Percentiles rank a stretch among this genome's conserved stretches.
Conservation (phyloP, 2,797 vertebrate genomes). For the Rhinogobio ventralis region DNA sequence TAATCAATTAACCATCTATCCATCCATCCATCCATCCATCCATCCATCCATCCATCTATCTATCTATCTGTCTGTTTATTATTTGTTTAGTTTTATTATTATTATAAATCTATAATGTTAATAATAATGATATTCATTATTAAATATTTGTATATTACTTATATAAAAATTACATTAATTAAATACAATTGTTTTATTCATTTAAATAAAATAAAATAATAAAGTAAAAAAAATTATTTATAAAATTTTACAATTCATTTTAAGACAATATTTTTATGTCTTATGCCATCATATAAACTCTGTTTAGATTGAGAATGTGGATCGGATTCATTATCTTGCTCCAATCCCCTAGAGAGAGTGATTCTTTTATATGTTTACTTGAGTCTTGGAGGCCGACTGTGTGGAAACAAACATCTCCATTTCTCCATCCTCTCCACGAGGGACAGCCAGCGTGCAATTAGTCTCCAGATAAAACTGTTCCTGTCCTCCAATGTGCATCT, state of each 20-base stretch:
- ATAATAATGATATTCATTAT: background rate
- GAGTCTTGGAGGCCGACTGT: constrained; percentile 83
- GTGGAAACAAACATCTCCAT: constrained; percentile 94
- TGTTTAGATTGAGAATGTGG: background rate
- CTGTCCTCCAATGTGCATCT: constrained; percentile 91
- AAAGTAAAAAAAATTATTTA: too few relatives aligned
- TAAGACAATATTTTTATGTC: background rate
- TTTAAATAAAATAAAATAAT: background rate
- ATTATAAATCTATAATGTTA: background rate
- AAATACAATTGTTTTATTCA: background rate
- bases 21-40: background rate
- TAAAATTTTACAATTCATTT: background rate
- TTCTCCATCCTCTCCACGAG: constrained; percentile 88
- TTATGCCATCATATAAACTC: background rate
- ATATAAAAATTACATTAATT: background rate
- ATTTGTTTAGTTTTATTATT: too few relatives aligned
- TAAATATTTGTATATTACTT: background rate
- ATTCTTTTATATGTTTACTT: constrained; percentile 69
- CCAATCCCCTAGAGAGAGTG: background rate
- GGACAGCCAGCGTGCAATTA: constrained; percentile 88
- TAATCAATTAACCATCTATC: background rate
- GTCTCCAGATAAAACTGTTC: constrained; percentile 98
- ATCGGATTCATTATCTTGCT: background rate
- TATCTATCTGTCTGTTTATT: too few relatives aligned
- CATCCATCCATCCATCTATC: background rate